These are phyloP conservation scores for Camponotus vicinus DNA, from an alignment of 1,140 invertebrate genomes.

Conservation along the genomic window DNA sequence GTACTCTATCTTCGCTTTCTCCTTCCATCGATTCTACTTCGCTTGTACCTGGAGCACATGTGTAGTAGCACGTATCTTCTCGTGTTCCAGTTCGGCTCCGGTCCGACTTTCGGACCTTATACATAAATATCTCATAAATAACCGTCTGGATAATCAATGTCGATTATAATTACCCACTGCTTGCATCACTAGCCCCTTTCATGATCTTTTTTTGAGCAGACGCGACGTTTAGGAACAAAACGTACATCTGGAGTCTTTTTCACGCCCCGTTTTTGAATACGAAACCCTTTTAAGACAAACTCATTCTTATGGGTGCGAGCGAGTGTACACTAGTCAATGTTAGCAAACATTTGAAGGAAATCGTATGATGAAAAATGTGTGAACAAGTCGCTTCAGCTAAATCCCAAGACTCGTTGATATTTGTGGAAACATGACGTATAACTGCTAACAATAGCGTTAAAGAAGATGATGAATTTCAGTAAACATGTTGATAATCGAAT, in stretches of 20 bases:
- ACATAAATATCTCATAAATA: slow-evolving; percentile 82
- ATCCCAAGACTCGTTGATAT: neutral
- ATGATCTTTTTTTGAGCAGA: slow-evolving; percentile 23
- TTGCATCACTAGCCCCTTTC: slow-evolving; percentile 64
- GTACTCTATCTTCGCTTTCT: slow-evolving; percentile 51
- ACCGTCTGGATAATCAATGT: slow-evolving; percentile 76
- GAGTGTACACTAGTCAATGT: slow-evolving; percentile 25
- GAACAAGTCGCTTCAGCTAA: neutral
- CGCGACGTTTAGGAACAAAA: slow-evolving; percentile 31
- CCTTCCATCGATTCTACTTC: slow-evolving; percentile 21
- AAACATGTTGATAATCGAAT: neutral
- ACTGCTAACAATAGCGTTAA: neutral
- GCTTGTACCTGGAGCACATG: slow-evolving; percentile 36
- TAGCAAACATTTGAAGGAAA: slow-evolving; percentile 36
- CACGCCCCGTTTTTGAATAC: slow-evolving; percentile 36
- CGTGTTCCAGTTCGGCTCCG: slow-evolving; percentile 7
- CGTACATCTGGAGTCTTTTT: slow-evolving; percentile 18
- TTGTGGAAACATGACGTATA: neutral
- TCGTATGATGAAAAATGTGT: slow-evolving; percentile 42
- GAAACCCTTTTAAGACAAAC: slow-evolving; percentile 34
- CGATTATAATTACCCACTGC: slow-evolving; percentile 77
- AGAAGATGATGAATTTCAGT: neutral
- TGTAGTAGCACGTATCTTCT: slow-evolving; percentile 56
- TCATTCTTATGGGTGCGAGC: slow-evolving; percentile 30
- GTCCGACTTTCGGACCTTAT: slow-evolving; percentile 71